Evolutionary conservation across 2,113 vertebrate genomes (phyloP), one percentile per base, ranked within the genome.

Genomic region (Salvator merianae): DNA sequence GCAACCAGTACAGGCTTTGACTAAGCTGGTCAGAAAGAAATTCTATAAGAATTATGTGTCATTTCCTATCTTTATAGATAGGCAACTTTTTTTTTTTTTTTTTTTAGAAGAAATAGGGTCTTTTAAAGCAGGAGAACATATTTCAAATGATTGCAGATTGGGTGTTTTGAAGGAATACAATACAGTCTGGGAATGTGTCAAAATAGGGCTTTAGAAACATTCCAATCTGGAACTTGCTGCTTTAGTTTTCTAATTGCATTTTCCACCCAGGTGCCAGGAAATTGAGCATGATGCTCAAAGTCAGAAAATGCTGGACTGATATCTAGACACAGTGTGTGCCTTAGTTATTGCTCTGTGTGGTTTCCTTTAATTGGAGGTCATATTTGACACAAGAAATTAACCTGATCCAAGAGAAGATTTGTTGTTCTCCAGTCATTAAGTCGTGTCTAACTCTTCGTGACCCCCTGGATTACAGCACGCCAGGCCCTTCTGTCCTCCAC

Each of bases 281-380:
- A 74, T 79, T 68, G 69, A 78, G 34, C 32, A 14, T 43, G 90
- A 63, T 16, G 88, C 88, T 90, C 88, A 91, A 94, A 89, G 88
- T 87, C 88, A 83, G 86, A 81, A 88, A 90, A 63, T 20, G 70
- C 55, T 78, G 24, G 83, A 72, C 10, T 63, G 69, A 88, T 84
- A 72, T 0, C 0, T 81, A 82, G 32, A 38, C 47, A 38, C n/a
- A 0, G 0, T 3, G 14, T 36, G 55, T 47, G 26, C 79, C 71
- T 87, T 79, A 32, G n/a, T 87, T 90, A 55, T 86, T 86, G 47
- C 2, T 82, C 71, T 84, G 47, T 70, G 63, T n/a, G 65, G 78
- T 85, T 92, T 90, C 74, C 85, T 88, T 82, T 88, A 71, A 28
- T 71, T 78, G 82, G 40, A 81, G 34, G 14, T 81, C 36, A 80